These are phyloP conservation scores for Lycaon pictus DNA, from an alignment of 2,113 vertebrate genomes.

Conservation along the genomic window DNA sequence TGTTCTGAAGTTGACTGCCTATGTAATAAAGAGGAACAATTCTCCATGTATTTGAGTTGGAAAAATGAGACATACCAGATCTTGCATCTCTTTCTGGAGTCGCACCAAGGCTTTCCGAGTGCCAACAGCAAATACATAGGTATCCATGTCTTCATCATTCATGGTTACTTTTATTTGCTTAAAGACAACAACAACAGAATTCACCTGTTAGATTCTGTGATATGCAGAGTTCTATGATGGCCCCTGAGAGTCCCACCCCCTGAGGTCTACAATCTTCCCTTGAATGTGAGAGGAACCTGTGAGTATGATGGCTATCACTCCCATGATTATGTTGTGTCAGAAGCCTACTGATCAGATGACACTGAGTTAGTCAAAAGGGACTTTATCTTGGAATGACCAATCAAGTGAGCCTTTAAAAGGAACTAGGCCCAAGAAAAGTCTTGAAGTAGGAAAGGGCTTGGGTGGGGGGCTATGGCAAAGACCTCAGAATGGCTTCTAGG, in stretches of 20 bases:
- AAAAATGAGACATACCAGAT: conserved; percentile 90
- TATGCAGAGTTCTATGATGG: conserved; percentile 10
- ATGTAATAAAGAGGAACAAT: conserved; percentile 20
- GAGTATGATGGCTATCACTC: neutral
- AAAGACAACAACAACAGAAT: conserved; percentile 30
- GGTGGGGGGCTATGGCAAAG: neutral
- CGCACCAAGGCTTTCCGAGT: conserved; percentile 95
- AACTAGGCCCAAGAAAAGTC: neutral
- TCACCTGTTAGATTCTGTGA: conserved; percentile 22
- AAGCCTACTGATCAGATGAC: neutral
- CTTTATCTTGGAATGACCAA: neutral
- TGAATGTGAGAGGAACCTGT: neutral
- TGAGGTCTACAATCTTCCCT: neutral
- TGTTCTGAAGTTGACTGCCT: neutral
- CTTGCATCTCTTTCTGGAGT: conserved; percentile 99
- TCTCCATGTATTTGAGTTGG: neutral
- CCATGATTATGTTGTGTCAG: neutral
- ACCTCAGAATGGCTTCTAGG: neutral
- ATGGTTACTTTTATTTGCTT: conserved; percentile 99
- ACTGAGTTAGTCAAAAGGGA: conserved; percentile 13
- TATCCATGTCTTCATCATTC: conserved; percentile 99
- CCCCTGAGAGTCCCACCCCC: neutral
- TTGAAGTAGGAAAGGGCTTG: neutral
- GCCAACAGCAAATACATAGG: conserved; percentile 97
- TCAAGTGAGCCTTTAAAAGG: neutral